Conservation (phyloP, 2,888 invertebrate species). For the Drosophila nr. perissopoda region DNA sequence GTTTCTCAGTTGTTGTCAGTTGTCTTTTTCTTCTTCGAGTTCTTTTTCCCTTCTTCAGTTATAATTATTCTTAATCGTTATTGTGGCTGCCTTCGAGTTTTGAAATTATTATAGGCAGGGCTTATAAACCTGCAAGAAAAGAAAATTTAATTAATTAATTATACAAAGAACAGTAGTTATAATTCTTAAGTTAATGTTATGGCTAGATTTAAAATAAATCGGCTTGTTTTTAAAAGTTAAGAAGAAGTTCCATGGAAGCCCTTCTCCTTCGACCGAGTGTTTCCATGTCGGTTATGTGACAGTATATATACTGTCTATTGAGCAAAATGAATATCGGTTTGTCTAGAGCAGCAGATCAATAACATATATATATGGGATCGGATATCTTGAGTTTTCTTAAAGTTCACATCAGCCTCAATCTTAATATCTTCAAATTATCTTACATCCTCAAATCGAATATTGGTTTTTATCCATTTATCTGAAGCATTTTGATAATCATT, state of each 20-base stretch:
- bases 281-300: neutral
- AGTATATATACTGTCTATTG: neutral
- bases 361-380: neutral
- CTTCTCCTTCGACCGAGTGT: neutral
- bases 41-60: neutral
- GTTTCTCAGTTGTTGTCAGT: neutral
- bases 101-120: conserved; percentile 18
- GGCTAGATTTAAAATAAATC: too few relatives aligned
- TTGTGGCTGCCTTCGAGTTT: conserved; percentile 39
- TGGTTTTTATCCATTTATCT: neutral
- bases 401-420: too few relatives aligned
- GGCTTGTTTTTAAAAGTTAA: too few relatives aligned
- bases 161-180: neutral
- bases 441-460: neutral
- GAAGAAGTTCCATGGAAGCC: neutral
- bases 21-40: neutral
- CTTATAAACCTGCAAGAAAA: conserved; percentile 47
- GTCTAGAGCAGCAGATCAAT: neutral
- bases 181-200: neutral
- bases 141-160: neutral
- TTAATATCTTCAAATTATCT: neutral
- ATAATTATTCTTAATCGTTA: conserved; percentile 6
- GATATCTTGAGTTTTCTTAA: too few relatives aligned
- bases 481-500: neutral
- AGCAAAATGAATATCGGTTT: neutral